phyloP scores from a whole-genome alignment of 2,113 vertebrate genomes.

The Myotis davidii region DNA sequence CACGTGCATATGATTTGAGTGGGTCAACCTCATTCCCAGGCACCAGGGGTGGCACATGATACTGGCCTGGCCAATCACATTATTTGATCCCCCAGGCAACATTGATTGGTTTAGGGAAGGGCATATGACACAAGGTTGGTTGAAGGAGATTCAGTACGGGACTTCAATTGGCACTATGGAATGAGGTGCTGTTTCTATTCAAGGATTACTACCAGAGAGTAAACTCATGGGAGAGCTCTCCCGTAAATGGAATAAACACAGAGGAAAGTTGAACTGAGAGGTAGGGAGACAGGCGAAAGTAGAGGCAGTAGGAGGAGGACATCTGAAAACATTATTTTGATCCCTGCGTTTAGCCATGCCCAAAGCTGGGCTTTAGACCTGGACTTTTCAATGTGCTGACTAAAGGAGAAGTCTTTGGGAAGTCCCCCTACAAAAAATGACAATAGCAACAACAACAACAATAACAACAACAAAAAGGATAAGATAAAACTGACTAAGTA shows the following conservation, averaged over 20 bases:
- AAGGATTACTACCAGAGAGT: neutral
- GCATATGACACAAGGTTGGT: neutral
- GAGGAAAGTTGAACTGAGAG: neutral
- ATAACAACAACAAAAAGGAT: neutral
- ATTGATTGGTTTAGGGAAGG: neutral
- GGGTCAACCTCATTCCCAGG: neutral
- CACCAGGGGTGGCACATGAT: neutral
- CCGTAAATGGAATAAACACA: neutral
- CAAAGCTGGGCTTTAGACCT: neutral
- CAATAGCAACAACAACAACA: no score
- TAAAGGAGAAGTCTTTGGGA: neutral
- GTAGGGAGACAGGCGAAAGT: neutral
- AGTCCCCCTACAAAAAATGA: neutral
- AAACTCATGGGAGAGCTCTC: neutral
- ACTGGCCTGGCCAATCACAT: neutral
- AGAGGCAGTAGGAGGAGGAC: accelerated
- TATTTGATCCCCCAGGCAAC: neutral
- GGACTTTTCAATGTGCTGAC: neutral
- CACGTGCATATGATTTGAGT: neutral
- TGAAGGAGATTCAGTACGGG: neutral
- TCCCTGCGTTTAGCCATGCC: neutral
- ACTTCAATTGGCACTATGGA: neutral
- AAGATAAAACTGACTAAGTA: neutral
- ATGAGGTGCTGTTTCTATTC: neutral
- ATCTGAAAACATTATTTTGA: slow-evolving; percentile 8